phyloP scores from a whole-genome alignment of 2,797 vertebrate genomes.

The Lophotriccus pileatus region DNA sequence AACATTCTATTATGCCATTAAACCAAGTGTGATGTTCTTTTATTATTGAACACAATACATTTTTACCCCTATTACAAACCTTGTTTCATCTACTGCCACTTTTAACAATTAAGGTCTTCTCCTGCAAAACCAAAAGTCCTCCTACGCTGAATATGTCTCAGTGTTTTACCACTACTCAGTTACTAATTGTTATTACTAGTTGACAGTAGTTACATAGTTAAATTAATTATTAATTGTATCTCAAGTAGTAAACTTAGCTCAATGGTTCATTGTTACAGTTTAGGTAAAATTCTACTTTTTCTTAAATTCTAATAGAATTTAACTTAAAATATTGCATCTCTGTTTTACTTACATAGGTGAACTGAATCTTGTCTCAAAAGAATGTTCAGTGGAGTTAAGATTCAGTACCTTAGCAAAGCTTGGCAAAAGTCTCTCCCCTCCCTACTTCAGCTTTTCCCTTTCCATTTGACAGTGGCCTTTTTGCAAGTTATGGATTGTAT shows the following conservation, averaged over 20 bases:
- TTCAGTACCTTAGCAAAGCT: neutral
- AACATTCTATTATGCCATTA: neutral
- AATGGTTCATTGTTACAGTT: neutral
- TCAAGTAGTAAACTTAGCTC: neutral
- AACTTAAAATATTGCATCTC: neutral
- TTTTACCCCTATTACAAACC: neutral
- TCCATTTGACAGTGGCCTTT: neutral
- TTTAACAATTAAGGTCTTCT: neutral
- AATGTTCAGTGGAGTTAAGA: neutral
- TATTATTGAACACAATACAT: neutral
- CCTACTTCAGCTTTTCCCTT: neutral
- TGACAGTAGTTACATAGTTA: neutral
- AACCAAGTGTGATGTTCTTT: neutral
- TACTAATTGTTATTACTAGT: neutral
- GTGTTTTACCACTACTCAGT: neutral
- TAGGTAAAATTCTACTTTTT: neutral
- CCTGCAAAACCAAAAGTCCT: neutral
- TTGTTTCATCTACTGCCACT: neutral
- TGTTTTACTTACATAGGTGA: neutral
- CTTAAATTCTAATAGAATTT: neutral
- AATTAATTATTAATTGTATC: neutral
- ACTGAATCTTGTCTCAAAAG: neutral
- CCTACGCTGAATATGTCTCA: neutral
- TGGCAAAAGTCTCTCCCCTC: neutral
- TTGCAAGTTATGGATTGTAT: neutral